Conservation (phyloP, 2,797 vertebrate genomes). For the Lepilemur ruficaudatus region DNA sequence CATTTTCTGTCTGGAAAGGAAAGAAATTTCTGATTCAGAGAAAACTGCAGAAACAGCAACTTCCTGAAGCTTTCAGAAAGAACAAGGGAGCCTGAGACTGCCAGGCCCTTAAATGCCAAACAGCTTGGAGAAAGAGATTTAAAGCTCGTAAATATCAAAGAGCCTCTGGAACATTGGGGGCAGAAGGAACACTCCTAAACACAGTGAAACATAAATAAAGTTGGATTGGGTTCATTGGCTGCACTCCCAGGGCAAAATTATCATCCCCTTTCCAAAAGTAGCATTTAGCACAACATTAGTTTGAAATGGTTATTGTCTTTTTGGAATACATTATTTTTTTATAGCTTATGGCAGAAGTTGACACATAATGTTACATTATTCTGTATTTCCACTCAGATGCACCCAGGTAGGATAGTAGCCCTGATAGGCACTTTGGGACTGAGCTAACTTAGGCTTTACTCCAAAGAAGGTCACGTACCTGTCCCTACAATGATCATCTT, state of each 20-base stretch:
- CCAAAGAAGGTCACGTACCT: background rate
- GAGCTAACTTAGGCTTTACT: background rate
- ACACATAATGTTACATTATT: constrained; percentile 25
- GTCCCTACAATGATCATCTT: background rate
- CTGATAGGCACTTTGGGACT: background rate
- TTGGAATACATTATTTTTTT: constrained; percentile 66
- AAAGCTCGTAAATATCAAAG: constrained; percentile 68
- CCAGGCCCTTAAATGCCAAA: constrained; percentile 51
- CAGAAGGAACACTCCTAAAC: constrained; percentile 63
- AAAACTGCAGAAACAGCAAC: constrained; percentile 67
- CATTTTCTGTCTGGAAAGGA: background rate
- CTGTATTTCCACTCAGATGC: background rate
- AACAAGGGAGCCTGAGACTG: constrained; percentile 31
- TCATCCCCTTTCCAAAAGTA: constrained; percentile 62
- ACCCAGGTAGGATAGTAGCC: background rate
- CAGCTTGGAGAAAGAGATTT: constrained; percentile 65
- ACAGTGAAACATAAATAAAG: constrained; percentile 68
- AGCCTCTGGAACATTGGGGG: constrained; percentile 9
- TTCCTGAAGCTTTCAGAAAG: constrained; percentile 55
- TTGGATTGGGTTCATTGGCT: constrained; percentile 58
- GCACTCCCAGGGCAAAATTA: constrained; percentile 59
- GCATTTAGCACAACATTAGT: constrained; percentile 62
- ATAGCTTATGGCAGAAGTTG: constrained; percentile 52
- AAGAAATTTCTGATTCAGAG: constrained; percentile 40
- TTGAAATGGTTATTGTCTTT: constrained; percentile 64